Conservation (phyloP, 1,140 invertebrate species). For the Caenorhabditis briggsae region DNA sequence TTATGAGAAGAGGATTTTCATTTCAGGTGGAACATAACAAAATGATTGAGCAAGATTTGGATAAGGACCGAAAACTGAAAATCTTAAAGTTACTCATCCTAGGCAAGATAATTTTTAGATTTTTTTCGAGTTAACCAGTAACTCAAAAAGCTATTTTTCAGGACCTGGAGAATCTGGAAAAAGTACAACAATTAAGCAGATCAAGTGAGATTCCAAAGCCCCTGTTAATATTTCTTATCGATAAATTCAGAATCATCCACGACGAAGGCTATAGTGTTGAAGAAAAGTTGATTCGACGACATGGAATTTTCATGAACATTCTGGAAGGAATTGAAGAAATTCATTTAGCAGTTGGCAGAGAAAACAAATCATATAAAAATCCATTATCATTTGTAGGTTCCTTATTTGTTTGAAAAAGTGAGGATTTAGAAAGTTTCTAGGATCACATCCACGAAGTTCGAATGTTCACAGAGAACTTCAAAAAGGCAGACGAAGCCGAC, state of each 20-base stretch:
- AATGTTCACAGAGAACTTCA: slow-evolving; percentile 36
- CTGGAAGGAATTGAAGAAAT: slow-evolving; percentile 88
- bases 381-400: slow-evolving; percentile 62
- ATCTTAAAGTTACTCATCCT: slow-evolving; percentile 18
- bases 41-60: slow-evolving; percentile 23
- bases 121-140: too few relatives aligned
- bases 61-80: slow-evolving; percentile 35
- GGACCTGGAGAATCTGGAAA: slow-evolving; percentile 76
- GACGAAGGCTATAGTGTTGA: slow-evolving; percentile 92
- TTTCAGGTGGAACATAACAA: slow-evolving; percentile 39
- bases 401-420: background rate
- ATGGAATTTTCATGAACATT: slow-evolving; percentile 90
- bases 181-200: slow-evolving; percentile 75
- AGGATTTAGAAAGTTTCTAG: too few relatives aligned
- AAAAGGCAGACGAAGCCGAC: slow-evolving; percentile 5
- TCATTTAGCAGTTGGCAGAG: slow-evolving; percentile 87
- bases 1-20: background rate
- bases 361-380: slow-evolving; percentile 81
- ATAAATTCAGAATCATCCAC: slow-evolving; percentile 86
- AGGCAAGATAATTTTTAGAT: background rate
- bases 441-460: slow-evolving; percentile 37
- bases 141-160: slow-evolving; percentile 59
- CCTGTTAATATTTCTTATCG: background rate
- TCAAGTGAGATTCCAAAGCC: slow-evolving; percentile 67
- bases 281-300: slow-evolving; percentile 90